These are phyloP conservation scores for Coleophora flavipennella DNA, from an alignment of 2,888 invertebrate species.

Conservation along the genomic window DNA sequence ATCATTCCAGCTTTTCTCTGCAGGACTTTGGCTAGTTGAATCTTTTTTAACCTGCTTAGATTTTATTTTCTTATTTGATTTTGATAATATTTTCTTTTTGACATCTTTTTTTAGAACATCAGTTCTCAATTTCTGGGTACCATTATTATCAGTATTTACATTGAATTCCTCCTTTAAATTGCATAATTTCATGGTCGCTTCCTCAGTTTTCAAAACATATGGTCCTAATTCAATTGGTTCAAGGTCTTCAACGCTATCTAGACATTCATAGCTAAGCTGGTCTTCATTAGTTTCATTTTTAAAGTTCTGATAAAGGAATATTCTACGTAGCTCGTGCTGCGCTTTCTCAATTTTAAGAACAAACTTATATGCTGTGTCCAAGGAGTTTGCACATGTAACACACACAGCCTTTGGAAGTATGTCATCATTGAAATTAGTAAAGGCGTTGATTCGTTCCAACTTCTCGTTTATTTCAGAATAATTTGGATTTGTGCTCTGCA, in stretches of 20 bases:
- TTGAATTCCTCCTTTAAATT: neutral
- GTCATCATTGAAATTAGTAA: slow-evolving; percentile 26
- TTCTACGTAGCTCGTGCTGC: slow-evolving; percentile 27
- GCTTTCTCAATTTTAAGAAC: slow-evolving; percentile 35
- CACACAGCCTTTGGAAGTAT: slow-evolving; percentile 40
- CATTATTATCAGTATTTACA: neutral
- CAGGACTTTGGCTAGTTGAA: neutral
- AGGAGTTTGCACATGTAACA: slow-evolving; percentile 30
- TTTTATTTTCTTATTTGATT: neutral
- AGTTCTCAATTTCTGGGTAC: neutral
- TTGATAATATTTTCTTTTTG: neutral
- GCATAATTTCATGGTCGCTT: too few relatives aligned
- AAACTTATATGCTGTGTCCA: slow-evolving; percentile 40
- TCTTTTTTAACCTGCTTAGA: neutral
- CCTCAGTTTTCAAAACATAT: too few relatives aligned
- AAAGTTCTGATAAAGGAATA: slow-evolving; percentile 18
- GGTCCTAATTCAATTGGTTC: too few relatives aligned
- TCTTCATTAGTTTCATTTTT: neutral
- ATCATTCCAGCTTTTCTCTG: slow-evolving; percentile 30
- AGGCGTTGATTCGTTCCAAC: slow-evolving; percentile 31
- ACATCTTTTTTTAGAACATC: neutral
- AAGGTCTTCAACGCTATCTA: too few relatives aligned
- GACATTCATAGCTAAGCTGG: neutral
- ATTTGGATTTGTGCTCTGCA: too few relatives aligned
- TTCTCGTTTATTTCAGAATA: slow-evolving; percentile 29